Conservation (phyloP, 2,888 invertebrate species). For the Alloscopus bannaensis region DNA sequence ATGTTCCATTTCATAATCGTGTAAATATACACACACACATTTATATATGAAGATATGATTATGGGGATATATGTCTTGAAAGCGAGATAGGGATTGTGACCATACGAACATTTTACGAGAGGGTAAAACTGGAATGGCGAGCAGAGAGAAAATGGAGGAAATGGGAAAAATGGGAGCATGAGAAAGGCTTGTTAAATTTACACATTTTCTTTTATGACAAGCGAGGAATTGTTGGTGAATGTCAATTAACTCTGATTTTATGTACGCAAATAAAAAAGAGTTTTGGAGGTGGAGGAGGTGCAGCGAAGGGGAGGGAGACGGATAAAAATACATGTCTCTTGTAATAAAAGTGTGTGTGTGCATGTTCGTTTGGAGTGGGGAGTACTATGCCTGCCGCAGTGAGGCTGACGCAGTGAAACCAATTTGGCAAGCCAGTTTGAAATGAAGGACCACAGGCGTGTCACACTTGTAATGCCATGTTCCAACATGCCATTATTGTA, state of each 20-base stretch:
- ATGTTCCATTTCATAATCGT: too few species aligned
- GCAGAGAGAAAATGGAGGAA: too few species aligned
- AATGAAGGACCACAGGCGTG: constrained; percentile 57
- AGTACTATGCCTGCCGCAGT: neutral
- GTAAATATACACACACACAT: too few species aligned
- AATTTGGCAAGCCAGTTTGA: constrained; percentile 29
- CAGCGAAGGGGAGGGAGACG: constrained; percentile 19
- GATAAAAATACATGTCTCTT: constrained; percentile 51
- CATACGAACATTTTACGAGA: too few species aligned
- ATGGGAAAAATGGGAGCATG: constrained; percentile 39
- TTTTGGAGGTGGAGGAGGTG: constrained; percentile 25
- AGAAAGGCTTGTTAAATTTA: constrained; percentile 58
- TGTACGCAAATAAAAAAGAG: constrained; percentile 50
- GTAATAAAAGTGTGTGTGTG: constrained; percentile 27
- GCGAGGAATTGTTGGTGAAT: constrained; percentile 54
- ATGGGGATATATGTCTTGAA: too few species aligned
- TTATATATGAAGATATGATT: too few species aligned
- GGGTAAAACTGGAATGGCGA: too few species aligned
- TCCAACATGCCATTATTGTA: constrained; percentile 42
- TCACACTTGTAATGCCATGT: constrained; percentile 28
- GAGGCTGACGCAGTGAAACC: constrained; percentile 1
- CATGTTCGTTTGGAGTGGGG: neutral
- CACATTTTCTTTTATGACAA: constrained; percentile 55
- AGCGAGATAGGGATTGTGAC: too few species aligned
- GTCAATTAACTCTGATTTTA: constrained; percentile 60